These are phyloP conservation scores for Cordilura impudica DNA, from an alignment of 2,888 invertebrate genomes.

Conservation along the genomic window DNA sequence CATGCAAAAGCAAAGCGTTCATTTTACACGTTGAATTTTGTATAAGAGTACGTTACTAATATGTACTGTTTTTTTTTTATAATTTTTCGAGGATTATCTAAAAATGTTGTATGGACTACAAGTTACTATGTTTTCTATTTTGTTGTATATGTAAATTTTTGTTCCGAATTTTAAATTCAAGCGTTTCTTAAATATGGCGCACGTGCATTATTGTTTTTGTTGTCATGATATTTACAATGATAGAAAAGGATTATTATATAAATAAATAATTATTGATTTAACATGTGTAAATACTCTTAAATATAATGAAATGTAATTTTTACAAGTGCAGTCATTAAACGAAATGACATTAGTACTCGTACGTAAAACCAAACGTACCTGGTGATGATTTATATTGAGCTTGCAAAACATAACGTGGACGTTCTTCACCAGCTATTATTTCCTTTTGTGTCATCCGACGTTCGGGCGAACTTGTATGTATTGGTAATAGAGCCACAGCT, in stretches of 20 bases:
- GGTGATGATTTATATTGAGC: constrained; percentile 74
- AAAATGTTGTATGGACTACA: too few species aligned
- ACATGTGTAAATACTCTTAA: not conserved
- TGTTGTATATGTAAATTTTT: too few species aligned
- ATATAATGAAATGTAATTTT: not conserved
- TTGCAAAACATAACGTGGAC: constrained; percentile 79
- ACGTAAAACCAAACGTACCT: constrained; percentile 65
- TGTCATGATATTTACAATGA: constrained; percentile 53
- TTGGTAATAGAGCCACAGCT: constrained; percentile 77
- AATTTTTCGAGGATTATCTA: too few species aligned
- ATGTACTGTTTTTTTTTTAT: too few species aligned
- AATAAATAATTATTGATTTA: not conserved
- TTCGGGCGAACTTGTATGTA: constrained; percentile 78
- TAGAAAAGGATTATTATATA: constrained; percentile 20
- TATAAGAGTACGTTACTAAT: too few species aligned
- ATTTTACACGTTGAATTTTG: too few species aligned
- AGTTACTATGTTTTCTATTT: too few species aligned
- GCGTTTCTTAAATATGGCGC: constrained; percentile 54
- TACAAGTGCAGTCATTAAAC: not conserved
- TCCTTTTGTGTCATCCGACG: constrained; percentile 80
- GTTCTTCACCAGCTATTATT: constrained; percentile 83
- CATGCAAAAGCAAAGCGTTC: too few species aligned
- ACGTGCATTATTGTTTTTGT: constrained; percentile 45
- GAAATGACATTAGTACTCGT: constrained; percentile 5
- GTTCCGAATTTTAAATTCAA: too few species aligned